Percentiles rank a stretch among this genome's conserved stretches.
phyloP scores from a whole-genome alignment of 2,113 vertebrate genomes.

The Mola mola region DNA sequence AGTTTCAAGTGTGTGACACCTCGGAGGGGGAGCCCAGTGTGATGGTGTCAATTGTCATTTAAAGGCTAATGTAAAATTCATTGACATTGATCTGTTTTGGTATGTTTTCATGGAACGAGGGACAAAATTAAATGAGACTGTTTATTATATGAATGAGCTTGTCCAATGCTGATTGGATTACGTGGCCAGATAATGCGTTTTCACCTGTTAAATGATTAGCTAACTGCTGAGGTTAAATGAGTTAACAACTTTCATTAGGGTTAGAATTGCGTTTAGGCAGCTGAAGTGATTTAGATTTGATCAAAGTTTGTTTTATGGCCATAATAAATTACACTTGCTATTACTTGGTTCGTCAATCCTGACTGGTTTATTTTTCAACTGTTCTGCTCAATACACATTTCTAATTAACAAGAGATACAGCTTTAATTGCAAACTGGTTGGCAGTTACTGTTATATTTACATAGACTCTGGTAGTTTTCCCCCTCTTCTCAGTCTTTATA shows the following conservation, averaged over 20 bases:
- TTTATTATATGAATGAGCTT: neutral
- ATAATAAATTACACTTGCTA: neutral
- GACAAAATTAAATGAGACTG: neutral
- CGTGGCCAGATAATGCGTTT: neutral
- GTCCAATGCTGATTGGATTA: neutral
- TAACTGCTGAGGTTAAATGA: neutral
- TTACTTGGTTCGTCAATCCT: neutral
- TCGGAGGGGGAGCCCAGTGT: neutral
- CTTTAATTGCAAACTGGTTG: neutral
- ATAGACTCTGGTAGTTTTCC: too few relatives aligned
- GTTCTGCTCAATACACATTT: neutral
- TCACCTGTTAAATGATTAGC: neutral
- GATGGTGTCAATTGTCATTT: conserved; percentile 1
- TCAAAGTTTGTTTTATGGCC: neutral
- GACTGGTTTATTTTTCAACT: neutral
- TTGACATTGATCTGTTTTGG: neutral
- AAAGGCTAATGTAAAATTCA: conserved; percentile 12
- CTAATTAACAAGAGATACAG: neutral
- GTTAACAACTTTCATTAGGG: conserved; percentile 1
- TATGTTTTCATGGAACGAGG: neutral
- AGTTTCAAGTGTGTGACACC: conserved; percentile 12
- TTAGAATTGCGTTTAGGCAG: neutral
- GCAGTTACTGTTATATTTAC: neutral
- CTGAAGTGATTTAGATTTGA: neutral
- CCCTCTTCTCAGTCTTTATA: too few relatives aligned